phyloP scores from a whole-genome alignment of 2,797 vertebrate species.

The Tauraco hartlaubi region DNA sequence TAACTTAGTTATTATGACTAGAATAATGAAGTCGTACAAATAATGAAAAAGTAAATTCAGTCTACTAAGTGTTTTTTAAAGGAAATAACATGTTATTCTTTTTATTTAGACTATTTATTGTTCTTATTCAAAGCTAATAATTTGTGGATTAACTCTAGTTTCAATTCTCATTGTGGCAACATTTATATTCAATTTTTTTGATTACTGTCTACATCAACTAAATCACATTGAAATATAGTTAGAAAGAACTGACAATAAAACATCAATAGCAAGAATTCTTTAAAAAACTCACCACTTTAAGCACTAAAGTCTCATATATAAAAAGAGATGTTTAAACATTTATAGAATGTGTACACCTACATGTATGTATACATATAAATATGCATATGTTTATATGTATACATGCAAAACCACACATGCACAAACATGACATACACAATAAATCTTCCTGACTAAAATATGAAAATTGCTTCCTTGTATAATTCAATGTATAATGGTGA shows the following conservation, averaged over 20 bases:
- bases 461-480: background rate
- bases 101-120: background rate
- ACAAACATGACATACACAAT: background rate
- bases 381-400: no score
- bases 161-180: background rate
- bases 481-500: background rate
- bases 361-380: background rate
- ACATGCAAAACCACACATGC: background rate
- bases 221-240: background rate
- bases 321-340: background rate
- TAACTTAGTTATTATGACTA: background rate
- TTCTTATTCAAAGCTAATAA: background rate
- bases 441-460: background rate
- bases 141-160: background rate
- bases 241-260: background rate
- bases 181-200: background rate
- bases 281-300: background rate
- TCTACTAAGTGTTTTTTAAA: background rate
- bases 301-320: background rate
- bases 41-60: background rate
- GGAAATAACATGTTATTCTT: background rate
- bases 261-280: background rate
- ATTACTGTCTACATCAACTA: background rate
- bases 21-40: background rate
- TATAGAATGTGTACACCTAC: rapidly evolving